phyloP scores from a whole-genome alignment of 2,888 invertebrate species.

The Microctonus hyperodae region DNA sequence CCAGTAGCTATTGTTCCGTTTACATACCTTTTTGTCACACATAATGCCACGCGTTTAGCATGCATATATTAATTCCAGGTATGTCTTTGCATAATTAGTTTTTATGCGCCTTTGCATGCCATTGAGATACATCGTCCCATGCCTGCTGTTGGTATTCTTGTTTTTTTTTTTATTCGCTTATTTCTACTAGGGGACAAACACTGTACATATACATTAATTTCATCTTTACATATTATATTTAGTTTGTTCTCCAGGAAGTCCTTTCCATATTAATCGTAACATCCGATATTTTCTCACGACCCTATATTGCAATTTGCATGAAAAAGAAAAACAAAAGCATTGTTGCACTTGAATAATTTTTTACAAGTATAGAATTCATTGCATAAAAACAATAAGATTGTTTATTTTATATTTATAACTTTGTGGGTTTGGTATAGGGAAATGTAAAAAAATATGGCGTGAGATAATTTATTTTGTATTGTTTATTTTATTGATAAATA shows the following conservation, averaged over 20 bases:
- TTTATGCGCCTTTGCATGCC: slow-evolving; percentile 47
- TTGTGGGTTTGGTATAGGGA: too few species aligned
- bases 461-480: too few species aligned
- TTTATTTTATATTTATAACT: too few species aligned
- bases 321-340: not conserved
- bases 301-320: not conserved
- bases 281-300: not conserved
- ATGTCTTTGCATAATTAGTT: slow-evolving; percentile 58
- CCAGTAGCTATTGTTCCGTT: slow-evolving; percentile 49
- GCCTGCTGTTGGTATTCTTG: not conserved
- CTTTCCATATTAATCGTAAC: not conserved
- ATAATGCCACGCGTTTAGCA: slow-evolving; percentile 57
- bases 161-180: not conserved
- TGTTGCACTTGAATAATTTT: not conserved
- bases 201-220: not conserved
- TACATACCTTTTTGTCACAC: slow-evolving; percentile 53
- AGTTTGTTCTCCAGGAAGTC: not conserved
- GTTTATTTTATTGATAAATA: too few species aligned
- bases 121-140: slow-evolving; percentile 20
- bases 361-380: too few species aligned
- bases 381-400: too few species aligned
- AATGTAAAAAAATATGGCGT: too few species aligned
- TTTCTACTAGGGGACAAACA: not conserved
- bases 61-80: slow-evolving; percentile 57
- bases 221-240: not conserved